These are phyloP conservation scores for Anas platyrhynchos DNA, from an alignment of 2,113 vertebrate species.

Conservation along the genomic window DNA sequence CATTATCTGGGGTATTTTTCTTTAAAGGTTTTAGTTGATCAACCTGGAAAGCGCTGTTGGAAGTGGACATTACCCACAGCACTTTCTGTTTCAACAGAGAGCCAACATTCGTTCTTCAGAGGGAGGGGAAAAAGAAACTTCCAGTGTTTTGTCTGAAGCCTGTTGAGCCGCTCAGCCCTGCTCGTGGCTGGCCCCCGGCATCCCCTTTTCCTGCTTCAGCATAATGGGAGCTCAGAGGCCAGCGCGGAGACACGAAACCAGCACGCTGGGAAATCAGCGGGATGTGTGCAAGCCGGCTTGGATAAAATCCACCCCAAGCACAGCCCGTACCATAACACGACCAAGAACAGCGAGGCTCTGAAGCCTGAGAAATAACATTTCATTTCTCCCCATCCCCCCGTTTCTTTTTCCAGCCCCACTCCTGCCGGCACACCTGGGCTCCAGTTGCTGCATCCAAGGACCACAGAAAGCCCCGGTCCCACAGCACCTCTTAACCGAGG, in stretches of 20 bases:
- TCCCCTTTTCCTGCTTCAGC: conserved; percentile 5
- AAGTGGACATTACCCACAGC: conserved; percentile 3
- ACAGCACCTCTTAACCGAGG: background rate
- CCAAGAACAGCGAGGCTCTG: background rate
- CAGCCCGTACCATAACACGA: background rate
- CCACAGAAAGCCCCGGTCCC: background rate
- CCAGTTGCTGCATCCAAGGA: background rate
- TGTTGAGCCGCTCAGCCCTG: background rate
- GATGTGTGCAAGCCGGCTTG: background rate
- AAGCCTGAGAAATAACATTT: conserved; percentile 21
- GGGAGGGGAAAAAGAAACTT: background rate
- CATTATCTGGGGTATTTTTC: background rate
- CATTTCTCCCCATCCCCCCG: background rate
- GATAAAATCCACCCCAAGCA: conserved; percentile 40
- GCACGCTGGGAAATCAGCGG: conserved; percentile 44
- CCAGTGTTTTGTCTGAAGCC: background rate
- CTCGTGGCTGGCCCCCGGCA: background rate
- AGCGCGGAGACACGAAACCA: background rate
- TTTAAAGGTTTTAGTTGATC: background rate
- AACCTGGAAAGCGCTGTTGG: background rate
- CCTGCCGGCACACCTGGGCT: conserved; percentile 18
- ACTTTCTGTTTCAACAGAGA: background rate
- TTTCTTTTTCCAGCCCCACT: background rate
- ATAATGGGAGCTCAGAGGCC: conserved; percentile 50
- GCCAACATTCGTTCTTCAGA: background rate